Percentiles rank a stretch among this genome's conserved stretches.
Conservation (phyloP, 1,140 invertebrate genomes). For the Drosophila subpulchrella region DNA sequence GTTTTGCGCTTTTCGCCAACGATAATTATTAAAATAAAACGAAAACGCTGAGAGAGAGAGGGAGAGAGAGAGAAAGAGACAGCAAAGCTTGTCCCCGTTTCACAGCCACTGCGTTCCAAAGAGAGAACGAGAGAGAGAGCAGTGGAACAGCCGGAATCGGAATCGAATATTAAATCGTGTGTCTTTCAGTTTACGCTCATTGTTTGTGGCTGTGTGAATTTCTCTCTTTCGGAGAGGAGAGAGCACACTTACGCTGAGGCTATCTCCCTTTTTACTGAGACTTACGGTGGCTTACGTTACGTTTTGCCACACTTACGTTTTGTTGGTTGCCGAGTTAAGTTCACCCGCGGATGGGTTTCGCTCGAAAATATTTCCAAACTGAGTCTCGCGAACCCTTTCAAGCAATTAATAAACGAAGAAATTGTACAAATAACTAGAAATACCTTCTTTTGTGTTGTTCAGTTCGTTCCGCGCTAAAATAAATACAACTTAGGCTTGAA, state of each 20-base stretch:
- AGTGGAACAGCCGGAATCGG: background rate
- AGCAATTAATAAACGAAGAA: no score
- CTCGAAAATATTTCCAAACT: no score
- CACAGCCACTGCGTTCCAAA: conserved; percentile 9
- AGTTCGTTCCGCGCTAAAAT: conserved; percentile 54
- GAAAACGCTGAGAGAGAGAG: conserved; percentile 5
- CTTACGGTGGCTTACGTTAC: no score
- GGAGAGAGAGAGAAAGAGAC: background rate
- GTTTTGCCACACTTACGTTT: no score
- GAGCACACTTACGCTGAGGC: no score
- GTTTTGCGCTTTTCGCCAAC: conserved; percentile 34
- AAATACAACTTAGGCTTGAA: background rate
- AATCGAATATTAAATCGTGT: conserved; percentile 6
- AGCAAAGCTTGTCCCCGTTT: conserved; percentile 8
- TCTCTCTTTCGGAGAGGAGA: no score
- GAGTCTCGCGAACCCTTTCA: no score
- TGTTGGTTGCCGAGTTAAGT: no score
- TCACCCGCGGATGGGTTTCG: no score
- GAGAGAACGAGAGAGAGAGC: background rate
- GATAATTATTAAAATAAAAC: conserved; percentile 43
- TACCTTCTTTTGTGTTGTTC: conserved; percentile 20
- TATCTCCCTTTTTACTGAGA: no score
- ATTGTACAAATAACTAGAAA: no score
- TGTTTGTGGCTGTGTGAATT: conserved; percentile 17
- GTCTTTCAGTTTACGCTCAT: conserved; percentile 31